These are phyloP conservation scores for Stichopus horrens DNA, from an alignment of 53 echinoderm and acorn worm species.

Conservation along the genomic window DNA sequence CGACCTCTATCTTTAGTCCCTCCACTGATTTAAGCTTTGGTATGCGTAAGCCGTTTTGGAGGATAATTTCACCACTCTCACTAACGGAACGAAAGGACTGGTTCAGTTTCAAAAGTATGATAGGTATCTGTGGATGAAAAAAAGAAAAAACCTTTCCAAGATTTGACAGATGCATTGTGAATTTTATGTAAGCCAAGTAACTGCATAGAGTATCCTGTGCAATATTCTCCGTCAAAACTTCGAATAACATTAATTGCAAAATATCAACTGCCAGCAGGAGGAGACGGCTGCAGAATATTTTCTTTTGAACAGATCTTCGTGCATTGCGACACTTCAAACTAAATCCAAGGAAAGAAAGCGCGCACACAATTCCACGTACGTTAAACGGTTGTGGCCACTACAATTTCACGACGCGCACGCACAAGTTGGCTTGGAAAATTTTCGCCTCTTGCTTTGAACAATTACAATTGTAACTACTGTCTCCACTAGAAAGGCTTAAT, in stretches of 20 bases:
- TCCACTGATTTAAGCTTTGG: slow-evolving; percentile 37
- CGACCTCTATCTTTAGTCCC: slow-evolving; percentile 16
- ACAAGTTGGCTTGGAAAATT: too few relatives aligned
- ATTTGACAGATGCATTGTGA: slow-evolving; percentile 10
- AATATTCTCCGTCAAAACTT: neutral
- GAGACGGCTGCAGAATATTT: too few relatives aligned
- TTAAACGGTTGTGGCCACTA: too few relatives aligned
- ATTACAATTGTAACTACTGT: too few relatives aligned
- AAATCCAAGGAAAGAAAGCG: too few relatives aligned
- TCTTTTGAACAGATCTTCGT: too few relatives aligned
- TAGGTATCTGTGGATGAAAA: slow-evolving; percentile 30
- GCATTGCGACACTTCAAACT: too few relatives aligned
- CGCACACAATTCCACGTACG: too few relatives aligned
- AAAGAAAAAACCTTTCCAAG: neutral
- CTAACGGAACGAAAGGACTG: slow-evolving; percentile 29
- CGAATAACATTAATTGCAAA: slow-evolving; percentile 19
- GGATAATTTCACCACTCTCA: slow-evolving; percentile 37
- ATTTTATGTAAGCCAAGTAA: neutral
- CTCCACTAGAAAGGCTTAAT: too few relatives aligned
- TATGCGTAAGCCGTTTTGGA: slow-evolving; percentile 30
- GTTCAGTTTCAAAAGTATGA: slow-evolving; percentile 24
- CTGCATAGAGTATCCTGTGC: slow-evolving; percentile 17
- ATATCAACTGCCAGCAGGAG: neutral
- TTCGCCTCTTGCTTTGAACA: too few relatives aligned
- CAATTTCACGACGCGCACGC: too few relatives aligned